phyloP scores from a whole-genome alignment of 2,888 invertebrate species.

The Omphaloscelis lunosa region DNA sequence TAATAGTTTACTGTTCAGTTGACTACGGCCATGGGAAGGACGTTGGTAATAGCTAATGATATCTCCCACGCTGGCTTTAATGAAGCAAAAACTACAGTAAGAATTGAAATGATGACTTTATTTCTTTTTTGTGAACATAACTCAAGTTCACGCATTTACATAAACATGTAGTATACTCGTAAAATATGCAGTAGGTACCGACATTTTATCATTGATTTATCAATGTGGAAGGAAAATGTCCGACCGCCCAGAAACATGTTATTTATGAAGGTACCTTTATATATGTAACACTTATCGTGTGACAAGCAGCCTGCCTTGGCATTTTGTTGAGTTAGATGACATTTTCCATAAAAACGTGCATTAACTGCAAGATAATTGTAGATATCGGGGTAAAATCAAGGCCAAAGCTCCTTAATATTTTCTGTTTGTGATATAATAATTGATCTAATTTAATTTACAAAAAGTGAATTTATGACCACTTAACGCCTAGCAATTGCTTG shows the following conservation, averaged over 20 bases:
- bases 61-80: constrained; percentile 27
- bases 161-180: constrained; percentile 6
- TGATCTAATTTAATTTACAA: constrained; percentile 50
- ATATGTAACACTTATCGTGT: constrained; percentile 61
- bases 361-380: constrained; percentile 32
- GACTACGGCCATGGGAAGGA: constrained; percentile 51
- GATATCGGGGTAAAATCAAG: constrained; percentile 35
- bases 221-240: constrained; percentile 3
- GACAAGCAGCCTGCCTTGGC: constrained; percentile 65
- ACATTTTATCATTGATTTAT: constrained; percentile 31
- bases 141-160: constrained; percentile 1
- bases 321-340: constrained; percentile 55
- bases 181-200: constrained; percentile 1
- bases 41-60: constrained; percentile 30
- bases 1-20: constrained; percentile 39
- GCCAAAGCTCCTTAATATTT: constrained; percentile 20
- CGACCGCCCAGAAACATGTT: constrained; percentile 17
- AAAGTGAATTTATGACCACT: constrained; percentile 58
- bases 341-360: constrained; percentile 37
- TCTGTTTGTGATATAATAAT: constrained; percentile 21
- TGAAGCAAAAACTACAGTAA: neutral
- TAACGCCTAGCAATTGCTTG: constrained; percentile 35
- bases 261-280: constrained; percentile 53
- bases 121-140: constrained; percentile 9
- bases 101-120: neutral